Conservation (phyloP, 2,888 invertebrate genomes). For the Micropterix aruncella region DNA sequence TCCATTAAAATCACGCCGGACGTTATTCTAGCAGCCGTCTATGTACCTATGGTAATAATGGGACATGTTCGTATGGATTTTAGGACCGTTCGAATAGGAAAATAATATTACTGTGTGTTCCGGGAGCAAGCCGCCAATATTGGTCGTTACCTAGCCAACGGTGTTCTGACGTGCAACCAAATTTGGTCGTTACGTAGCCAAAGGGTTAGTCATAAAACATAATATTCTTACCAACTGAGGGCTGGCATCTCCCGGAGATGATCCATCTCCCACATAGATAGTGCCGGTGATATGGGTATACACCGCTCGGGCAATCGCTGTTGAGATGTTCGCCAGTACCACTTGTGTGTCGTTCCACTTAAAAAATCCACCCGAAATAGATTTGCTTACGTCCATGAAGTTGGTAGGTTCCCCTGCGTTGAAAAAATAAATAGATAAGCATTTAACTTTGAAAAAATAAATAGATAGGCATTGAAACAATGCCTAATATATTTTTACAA, state of each 20-base stretch:
- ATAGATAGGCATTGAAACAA: no score
- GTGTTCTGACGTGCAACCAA: no score
- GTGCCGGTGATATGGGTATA: constrained; percentile 43
- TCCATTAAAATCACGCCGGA: no score
- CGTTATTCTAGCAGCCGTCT: no score
- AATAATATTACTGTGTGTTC: no score
- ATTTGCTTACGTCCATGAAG: constrained; percentile 22
- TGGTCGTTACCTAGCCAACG: no score
- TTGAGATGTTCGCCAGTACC: constrained; percentile 49
- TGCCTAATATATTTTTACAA: no score
- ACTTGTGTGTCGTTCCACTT: constrained; percentile 40
- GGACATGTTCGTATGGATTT: background rate
- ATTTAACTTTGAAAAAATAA: no score
- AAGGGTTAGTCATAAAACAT: background rate
- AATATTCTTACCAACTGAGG: constrained; percentile 24
- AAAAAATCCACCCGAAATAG: constrained; percentile 26
- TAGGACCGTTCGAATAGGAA: background rate
- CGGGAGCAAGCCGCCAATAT: no score
- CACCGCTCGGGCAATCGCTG: constrained; percentile 48
- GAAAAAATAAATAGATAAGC: no score
- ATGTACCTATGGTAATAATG: no score
- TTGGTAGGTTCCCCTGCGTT: background rate
- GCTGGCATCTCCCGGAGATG: constrained; percentile 18
- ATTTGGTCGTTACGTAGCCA: no score
- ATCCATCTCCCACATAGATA: constrained; percentile 22